Evolutionary conservation across 2,113 vertebrate genomes (phyloP), one percentile per base, ranked within the genome.

Genomic region (Aspidoscelis tigris): DNA sequence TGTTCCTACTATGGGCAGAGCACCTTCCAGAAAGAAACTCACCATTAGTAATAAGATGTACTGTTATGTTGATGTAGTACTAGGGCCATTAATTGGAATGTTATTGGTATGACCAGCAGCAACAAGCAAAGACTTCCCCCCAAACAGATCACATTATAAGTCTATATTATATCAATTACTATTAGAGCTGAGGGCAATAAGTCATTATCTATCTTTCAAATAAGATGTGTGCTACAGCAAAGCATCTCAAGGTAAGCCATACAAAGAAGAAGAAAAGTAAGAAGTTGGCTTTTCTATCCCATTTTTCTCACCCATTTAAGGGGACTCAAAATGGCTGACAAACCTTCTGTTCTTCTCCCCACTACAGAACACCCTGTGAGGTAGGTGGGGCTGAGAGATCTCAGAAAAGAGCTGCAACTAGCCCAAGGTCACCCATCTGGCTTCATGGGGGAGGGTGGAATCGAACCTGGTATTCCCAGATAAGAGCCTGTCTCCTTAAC

Each of bases 1-100:
- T 47, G 90, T 86, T 78, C 84, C 84, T 78, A 76, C 84, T 71
- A 75, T 3, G 14, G 84, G 58, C 24, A 90, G 82, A 92, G 44
- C 84, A 89, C 72, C 89, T 91, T 89, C 0, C 0, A 90, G 84
- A 84, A 61, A 26, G 1, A 74, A 58, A 21, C 47, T 69, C 50
- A 6, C n/a, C 16, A 20, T 44, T 58, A 77, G 20, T 22, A 20
- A 47, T 21, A 41, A 53, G 33, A 50, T 16, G 2, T 47, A 11
- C 20, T 79, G 22, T 44, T 65, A 73, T 26, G 55, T 22, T 44
- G 9, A 18, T 10, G 50, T 14, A 44, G 3, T 26, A 14, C 21
- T 12, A 77, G 71, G 1, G 6, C 10, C 1, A 47, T 7, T 22
- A n/a, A 24, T n/a, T 43, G 26, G 3, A 14, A 22, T 61, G 7